These are phyloP conservation scores for Chironomus riparius DNA, from an alignment of 2,888 invertebrate genomes.

Conservation along the genomic window DNA sequence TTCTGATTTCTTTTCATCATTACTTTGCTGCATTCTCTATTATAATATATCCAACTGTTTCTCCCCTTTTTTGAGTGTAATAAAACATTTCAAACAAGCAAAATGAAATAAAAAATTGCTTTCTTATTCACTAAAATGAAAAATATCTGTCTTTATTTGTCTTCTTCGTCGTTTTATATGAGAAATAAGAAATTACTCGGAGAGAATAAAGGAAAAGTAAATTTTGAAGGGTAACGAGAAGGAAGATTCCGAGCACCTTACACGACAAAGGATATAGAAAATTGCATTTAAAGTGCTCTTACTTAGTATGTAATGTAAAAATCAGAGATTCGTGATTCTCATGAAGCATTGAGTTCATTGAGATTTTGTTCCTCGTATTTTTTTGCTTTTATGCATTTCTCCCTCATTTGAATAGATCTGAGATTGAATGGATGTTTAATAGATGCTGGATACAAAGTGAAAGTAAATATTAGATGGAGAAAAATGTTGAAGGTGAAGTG, in stretches of 20 bases:
- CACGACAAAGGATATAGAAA: not conserved
- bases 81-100: too few species aligned
- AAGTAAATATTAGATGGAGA: too few species aligned
- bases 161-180: not conserved
- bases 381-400: not conserved
- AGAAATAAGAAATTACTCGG: not conserved
- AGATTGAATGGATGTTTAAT: too few species aligned
- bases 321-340: not conserved
- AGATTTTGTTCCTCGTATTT: not conserved
- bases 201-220: not conserved
- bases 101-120: not conserved
- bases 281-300: constrained; percentile 9
- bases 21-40: too few species aligned
- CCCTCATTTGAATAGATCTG: too few species aligned
- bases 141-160: constrained; percentile 16
- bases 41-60: too few species aligned
- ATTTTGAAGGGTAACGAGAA: too few species aligned
- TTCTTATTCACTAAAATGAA: not conserved
- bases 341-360: not conserved
- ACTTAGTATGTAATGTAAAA: not conserved
- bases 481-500: too few species aligned
- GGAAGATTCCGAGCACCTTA: too few species aligned
- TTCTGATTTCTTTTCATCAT: too few species aligned
- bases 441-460: too few species aligned
- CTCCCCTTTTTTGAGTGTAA: too few species aligned